phyloP scores from a whole-genome alignment of 2,888 invertebrate species.

The Rotaria macrura region DNA sequence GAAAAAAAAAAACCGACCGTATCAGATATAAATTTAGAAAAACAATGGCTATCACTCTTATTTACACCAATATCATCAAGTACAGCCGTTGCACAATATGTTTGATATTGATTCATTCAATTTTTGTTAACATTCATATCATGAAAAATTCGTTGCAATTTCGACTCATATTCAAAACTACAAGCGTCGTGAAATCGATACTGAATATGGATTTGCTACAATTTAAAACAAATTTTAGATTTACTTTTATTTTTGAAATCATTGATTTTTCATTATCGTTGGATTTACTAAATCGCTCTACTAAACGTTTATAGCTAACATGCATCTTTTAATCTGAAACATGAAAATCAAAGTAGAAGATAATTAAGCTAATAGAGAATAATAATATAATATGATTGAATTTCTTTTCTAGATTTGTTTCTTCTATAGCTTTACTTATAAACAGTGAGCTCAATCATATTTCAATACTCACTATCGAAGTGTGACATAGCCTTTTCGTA shows the following conservation, averaged over 20 bases:
- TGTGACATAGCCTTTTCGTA: constrained; percentile 62
- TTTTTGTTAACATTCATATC: too few species aligned
- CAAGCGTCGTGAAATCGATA: constrained; percentile 60
- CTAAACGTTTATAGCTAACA: constrained; percentile 92
- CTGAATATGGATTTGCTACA: not conserved
- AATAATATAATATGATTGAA: constrained; percentile 78
- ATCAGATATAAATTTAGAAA: not conserved
- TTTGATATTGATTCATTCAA: constrained; percentile 75
- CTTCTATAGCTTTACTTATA: constrained; percentile 91
- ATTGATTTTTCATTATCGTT: constrained; percentile 98
- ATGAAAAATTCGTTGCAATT: constrained; percentile 95
- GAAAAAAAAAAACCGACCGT: constrained; percentile 35
- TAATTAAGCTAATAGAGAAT: not conserved
- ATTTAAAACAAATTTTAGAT: not conserved
- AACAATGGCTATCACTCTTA: not conserved
- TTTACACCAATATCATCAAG: not conserved
- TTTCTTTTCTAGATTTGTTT: constrained; percentile 91
- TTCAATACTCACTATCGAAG: not conserved
- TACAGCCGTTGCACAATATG: constrained; percentile 33
- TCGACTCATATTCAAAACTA: constrained; percentile 97
- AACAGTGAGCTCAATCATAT: not conserved
- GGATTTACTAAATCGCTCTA: constrained; percentile 92
- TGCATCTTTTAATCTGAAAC: constrained; percentile 68
- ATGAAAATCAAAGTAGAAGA: not conserved
- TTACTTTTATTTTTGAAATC: constrained; percentile 87